phyloP scores from a whole-genome alignment of 2,888 invertebrate genomes.

The Xylophagus ater region DNA sequence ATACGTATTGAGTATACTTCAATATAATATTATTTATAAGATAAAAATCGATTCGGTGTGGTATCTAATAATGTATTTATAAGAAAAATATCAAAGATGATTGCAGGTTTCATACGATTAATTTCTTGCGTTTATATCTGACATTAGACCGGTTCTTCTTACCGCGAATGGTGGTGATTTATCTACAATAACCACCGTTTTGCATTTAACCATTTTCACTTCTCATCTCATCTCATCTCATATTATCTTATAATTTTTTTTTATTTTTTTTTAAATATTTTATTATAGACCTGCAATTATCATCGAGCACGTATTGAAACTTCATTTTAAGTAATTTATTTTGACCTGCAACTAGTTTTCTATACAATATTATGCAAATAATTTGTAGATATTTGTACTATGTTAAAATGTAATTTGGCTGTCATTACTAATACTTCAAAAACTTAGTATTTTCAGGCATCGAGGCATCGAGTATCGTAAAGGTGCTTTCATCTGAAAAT shows the following conservation, averaged over 20 bases:
- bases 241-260: neutral
- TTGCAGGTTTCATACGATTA: neutral
- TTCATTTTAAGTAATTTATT: no score
- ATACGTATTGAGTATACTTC: neutral
- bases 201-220: constrained; percentile 1
- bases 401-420: no score
- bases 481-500: no score
- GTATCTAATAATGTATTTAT: neutral
- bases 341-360: no score
- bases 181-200: constrained; percentile 4
- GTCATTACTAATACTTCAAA: no score
- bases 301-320: constrained; percentile 6
- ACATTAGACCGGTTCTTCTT: constrained; percentile 4
- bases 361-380: constrained; percentile 12
- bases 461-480: no score
- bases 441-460: no score
- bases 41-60: neutral
- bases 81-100: neutral
- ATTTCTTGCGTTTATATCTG: neutral
- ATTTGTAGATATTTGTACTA: no score
- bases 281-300: constrained; percentile 3
- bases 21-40: neutral
- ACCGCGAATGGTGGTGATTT: constrained; percentile 4
- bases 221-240: neutral
- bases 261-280: neutral